Conservation (phyloP, 2,797 vertebrate species). For the Lutjanus campechanus region DNA sequence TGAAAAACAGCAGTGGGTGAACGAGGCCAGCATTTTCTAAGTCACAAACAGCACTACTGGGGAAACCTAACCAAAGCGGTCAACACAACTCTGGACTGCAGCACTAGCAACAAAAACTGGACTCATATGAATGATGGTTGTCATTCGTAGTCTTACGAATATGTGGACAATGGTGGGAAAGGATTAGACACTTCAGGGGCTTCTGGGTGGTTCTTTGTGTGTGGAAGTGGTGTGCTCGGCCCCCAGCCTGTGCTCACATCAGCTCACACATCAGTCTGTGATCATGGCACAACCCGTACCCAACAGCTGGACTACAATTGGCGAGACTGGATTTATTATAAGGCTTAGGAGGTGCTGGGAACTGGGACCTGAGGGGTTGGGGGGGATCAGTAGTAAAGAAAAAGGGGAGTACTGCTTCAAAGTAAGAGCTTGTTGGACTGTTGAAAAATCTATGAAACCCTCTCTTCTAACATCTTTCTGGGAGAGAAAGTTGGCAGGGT, state of each 20-base stretch:
- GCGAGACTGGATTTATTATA: conserved; percentile 49
- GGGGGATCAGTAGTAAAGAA: too few relatives aligned
- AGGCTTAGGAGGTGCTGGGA: conserved; percentile 48
- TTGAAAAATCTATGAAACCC: not conserved
- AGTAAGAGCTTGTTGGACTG: not conserved
- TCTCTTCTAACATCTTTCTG: not conserved
- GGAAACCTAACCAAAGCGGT: conserved; percentile 45
- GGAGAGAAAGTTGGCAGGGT: too few relatives aligned
- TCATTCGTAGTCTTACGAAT: conserved; percentile 32
- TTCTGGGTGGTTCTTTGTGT: conserved; percentile 50
- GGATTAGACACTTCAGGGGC: conserved; percentile 56
- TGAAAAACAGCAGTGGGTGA: conserved; percentile 38
- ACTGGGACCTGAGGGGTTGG: not conserved
- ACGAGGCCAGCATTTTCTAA: conserved; percentile 52
- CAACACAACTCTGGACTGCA: conserved; percentile 12
- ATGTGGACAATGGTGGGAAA: conserved; percentile 58
- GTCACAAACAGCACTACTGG: conserved; percentile 46
- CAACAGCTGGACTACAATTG: conserved; percentile 53
- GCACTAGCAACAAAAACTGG: conserved; percentile 18
- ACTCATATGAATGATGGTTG: conserved; percentile 36
- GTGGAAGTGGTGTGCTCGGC: conserved; percentile 23
- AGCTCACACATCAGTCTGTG: conserved; percentile 62
- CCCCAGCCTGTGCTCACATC: conserved; percentile 66
- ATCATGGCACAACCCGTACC: conserved; percentile 33
- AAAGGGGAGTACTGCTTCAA: conserved; percentile 12